Base-by-base conservation (phyloP, 2,888 invertebrate genomes). In the Cheilosia grossa region DNA sequence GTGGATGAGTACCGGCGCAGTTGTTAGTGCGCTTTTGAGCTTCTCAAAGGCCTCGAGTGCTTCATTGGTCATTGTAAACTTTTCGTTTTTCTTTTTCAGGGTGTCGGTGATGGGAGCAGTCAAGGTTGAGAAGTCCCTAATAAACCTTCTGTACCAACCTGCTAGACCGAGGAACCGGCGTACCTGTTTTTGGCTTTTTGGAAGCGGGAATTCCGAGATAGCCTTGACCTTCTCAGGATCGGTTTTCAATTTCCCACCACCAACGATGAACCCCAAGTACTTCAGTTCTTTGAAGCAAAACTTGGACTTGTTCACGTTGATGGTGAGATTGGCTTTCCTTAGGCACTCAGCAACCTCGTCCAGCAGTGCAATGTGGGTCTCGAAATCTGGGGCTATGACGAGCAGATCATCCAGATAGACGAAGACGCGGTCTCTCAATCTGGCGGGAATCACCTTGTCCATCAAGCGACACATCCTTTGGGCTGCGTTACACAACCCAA, bases 381-480 rank as follows among this genome's bases (percentile, higher is more conserved):
- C 21, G 17, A 83, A 87, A 6, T 30, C 30, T 2, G 9, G 30
- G 2, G 30, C 30, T 30, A 86, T 80, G 0, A 83, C 9, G 30
- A 30, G 30, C 2, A 30, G 30, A 30, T 30, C 30, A 30, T 30
- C 30, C 2, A 30, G 42, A 30, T 69, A 58, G 9, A 37, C 49
- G 13, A 69, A 61, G 42, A 42, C n/a, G 42, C 42, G 42, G 42
- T 42, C 42, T n/a, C 6, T 42, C n/a, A 42, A 6, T n/a, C n/a
- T 13, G 15, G 4, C 13, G n/a, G 42, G n/a, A 42, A 42, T 42
- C 6, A 42, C 42, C 42, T 73, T 59, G 19, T 81, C 80, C 49
- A 81, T 83, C 0, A 83, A 40, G 9, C 82, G 51, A 27, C 19
- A 42, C 42, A 87, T 74, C 17, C 82, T 73, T 63, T 82, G 87